These are phyloP conservation scores for Siphlonurus alternatus DNA, from an alignment of 2,888 invertebrate genomes.

Conservation along the genomic window DNA sequence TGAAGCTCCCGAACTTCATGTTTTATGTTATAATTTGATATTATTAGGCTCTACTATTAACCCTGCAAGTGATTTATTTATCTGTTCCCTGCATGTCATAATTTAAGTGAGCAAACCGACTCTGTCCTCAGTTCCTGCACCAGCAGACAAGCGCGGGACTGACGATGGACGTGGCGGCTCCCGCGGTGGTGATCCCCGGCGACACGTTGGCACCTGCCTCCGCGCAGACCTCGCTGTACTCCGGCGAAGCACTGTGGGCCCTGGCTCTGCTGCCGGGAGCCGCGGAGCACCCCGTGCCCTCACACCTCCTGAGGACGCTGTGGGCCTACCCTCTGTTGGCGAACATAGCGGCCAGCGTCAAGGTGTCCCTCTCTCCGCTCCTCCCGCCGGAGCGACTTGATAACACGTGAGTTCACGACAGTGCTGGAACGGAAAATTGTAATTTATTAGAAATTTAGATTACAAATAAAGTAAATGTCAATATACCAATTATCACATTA, in stretches of 20 bases:
- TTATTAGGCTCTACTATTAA: too few relatives aligned
- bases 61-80: too few relatives aligned
- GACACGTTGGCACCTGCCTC: constrained; percentile 19
- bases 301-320: constrained; percentile 15
- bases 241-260: constrained; percentile 20
- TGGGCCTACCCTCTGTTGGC: constrained; percentile 20
- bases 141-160: constrained; percentile 16
- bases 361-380: background rate
- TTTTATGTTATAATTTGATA: too few relatives aligned
- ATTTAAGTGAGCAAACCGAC: too few relatives aligned
- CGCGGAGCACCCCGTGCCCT: background rate
- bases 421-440: too few relatives aligned
- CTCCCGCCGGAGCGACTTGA: background rate
- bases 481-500: too few relatives aligned
- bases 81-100: too few relatives aligned
- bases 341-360: background rate
- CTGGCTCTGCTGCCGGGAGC: constrained; percentile 15
- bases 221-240: constrained; percentile 18
- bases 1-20: too few relatives aligned
- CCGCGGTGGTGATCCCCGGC: constrained; percentile 19
- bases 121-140: background rate
- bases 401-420: background rate
- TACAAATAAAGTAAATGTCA: too few relatives aligned
- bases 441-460: too few relatives aligned
- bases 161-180: constrained; percentile 18